Percentiles rank a stretch among this genome's conserved stretches.
phyloP scores from a whole-genome alignment of 1,140 invertebrate genomes.

The Andrena cerasifolii region DNA sequence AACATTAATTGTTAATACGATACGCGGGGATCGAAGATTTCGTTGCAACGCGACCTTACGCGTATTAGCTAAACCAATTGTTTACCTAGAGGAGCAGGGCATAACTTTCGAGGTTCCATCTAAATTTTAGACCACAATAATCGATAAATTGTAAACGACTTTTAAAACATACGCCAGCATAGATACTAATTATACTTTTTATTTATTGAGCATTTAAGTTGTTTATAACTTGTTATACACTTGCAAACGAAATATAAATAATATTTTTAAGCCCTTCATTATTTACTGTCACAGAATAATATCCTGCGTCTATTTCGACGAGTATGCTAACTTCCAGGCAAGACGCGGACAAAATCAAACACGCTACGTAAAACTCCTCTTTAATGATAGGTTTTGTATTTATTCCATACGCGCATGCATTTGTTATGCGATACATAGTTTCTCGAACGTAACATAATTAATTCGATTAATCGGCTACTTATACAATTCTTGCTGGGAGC shows the following conservation, averaged over 20 bases:
- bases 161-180: conserved; percentile 6
- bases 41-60: not conserved
- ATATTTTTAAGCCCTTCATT: conserved; percentile 53
- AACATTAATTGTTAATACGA: conserved; percentile 17
- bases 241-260: conserved; percentile 56
- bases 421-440: conserved; percentile 14
- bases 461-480: not conserved
- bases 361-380: too few species aligned
- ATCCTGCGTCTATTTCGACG: not conserved
- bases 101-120: not conserved
- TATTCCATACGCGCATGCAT: conserved; percentile 8
- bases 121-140: conserved; percentile 10
- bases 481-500: conserved; percentile 83
- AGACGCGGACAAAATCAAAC: too few species aligned
- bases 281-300: conserved; percentile 68
- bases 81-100: not conserved
- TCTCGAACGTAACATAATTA: not conserved
- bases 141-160: not conserved
- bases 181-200: conserved; percentile 56
- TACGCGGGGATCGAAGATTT: conserved; percentile 19
- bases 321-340: too few species aligned
- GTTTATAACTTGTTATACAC: conserved; percentile 60
- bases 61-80: conserved; percentile 16
- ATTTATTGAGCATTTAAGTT: conserved; percentile 63
- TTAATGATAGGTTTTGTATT: conserved; percentile 80